Conservation (phyloP, 2,113 vertebrate species). For the Catagonus wagneri region DNA sequence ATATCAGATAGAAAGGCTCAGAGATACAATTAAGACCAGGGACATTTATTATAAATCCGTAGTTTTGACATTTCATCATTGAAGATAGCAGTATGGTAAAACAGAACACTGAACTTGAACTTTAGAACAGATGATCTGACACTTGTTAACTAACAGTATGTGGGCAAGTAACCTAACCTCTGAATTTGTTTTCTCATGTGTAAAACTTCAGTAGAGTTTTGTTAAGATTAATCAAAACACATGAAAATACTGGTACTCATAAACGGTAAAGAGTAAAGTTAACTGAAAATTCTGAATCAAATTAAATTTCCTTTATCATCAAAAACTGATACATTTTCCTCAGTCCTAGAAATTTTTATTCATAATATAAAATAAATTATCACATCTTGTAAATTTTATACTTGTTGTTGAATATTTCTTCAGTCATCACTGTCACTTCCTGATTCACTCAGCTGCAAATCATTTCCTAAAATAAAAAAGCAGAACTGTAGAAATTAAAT, state of each 20-base stretch:
- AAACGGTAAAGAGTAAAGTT: constrained; percentile 67
- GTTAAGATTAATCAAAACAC: constrained; percentile 29
- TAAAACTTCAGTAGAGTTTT: background rate
- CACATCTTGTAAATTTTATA: constrained; percentile 77
- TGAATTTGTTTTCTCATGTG: constrained; percentile 27
- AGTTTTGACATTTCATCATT: constrained; percentile 51
- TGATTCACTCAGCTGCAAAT: constrained; percentile 98
- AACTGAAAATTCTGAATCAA: constrained; percentile 83
- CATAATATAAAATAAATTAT: constrained; percentile 86
- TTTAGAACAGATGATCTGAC: background rate
- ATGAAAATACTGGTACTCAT: constrained; percentile 2
- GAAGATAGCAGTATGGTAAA: background rate
- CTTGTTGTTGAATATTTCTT: constrained; percentile 83
- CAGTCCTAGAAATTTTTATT: constrained; percentile 81
- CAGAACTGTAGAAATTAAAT: constrained; percentile 51
- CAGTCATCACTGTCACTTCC: constrained; percentile 97
- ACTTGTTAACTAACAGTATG: background rate
- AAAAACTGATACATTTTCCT: constrained; percentile 81
- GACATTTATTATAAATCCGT: constrained; percentile 49
- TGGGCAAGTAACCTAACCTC: background rate
- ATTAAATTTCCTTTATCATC: constrained; percentile 80
- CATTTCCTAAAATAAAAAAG: constrained; percentile 92
- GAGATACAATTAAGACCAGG: constrained; percentile 29
- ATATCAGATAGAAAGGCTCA: constrained; percentile 80
- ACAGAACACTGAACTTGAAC: background rate